Conservation (phyloP, 1,140 invertebrate genomes). For the Scylla paramamosain region DNA sequence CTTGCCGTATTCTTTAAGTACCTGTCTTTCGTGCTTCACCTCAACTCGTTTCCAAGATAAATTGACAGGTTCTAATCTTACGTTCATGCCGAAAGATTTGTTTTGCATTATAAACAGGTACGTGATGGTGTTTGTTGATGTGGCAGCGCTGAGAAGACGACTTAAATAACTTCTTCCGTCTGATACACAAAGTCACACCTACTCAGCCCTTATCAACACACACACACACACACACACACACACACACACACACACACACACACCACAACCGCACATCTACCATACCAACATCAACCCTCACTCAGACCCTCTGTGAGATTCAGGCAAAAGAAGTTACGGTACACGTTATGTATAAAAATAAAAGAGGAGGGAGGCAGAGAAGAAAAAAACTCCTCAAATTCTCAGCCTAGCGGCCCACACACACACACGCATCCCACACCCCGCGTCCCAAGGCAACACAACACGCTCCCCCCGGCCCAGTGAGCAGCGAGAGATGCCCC, state of each 20-base stretch:
- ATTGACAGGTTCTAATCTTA: too few species aligned
- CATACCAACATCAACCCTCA: neutral
- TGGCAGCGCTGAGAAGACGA: too few species aligned
- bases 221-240: neutral
- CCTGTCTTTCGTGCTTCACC: neutral
- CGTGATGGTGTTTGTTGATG: too few species aligned
- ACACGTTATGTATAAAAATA: neutral
- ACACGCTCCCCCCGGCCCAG: neutral
- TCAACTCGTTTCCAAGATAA: neutral
- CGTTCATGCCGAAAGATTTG: too few species aligned
- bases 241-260: neutral
- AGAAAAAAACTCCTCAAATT: too few species aligned
- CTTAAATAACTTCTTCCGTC: too few species aligned
- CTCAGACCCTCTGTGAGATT: neutral
- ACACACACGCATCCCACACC: neutral
- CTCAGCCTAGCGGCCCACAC: neutral
- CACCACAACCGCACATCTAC: neutral
- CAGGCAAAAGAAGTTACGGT: neutral
- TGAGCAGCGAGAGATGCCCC: slow-evolving; percentile 21
- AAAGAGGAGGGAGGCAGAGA: too few species aligned
- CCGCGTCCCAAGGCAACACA: neutral
- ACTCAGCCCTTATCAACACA: neutral
- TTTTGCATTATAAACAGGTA: too few species aligned
- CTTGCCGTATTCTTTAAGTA: too few species aligned
- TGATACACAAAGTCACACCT: neutral